Percentiles rank a stretch among this genome's conserved stretches.
These are phyloP conservation scores for Centropus unirufus DNA, from an alignment of 2,113 vertebrate genomes.

Conservation along the genomic window DNA sequence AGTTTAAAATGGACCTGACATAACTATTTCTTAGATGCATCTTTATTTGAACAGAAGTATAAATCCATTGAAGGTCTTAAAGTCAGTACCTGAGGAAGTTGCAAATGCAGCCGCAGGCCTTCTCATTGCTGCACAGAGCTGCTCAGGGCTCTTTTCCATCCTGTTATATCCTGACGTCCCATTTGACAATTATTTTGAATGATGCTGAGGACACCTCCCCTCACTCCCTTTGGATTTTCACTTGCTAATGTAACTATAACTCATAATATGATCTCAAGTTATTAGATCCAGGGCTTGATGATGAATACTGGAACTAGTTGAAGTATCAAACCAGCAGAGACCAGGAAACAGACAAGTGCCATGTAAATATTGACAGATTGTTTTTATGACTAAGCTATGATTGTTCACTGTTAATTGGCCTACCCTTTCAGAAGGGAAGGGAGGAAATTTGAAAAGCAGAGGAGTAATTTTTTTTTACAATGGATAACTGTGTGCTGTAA, in stretches of 20 bases:
- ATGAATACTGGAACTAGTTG: background rate
- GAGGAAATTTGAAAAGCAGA: constrained; percentile 25
- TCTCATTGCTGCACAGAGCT: background rate
- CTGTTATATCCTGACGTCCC: background rate
- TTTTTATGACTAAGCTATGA: constrained; percentile 33
- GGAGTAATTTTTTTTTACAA: background rate
- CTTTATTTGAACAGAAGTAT: background rate
- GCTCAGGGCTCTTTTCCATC: background rate
- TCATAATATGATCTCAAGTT: constrained; percentile 1
- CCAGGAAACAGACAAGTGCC: background rate
- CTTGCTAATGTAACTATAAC: background rate
- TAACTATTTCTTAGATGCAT: background rate
- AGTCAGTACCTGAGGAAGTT: background rate
- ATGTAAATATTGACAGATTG: constrained; percentile 32
- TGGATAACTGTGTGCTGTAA: background rate
- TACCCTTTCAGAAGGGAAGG: constrained; percentile 23
- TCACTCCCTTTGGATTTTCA: background rate
- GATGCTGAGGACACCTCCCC: background rate
- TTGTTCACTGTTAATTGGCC: constrained; percentile 30
- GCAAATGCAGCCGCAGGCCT: background rate
- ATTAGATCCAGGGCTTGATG: background rate
- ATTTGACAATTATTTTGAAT: constrained; percentile 9
- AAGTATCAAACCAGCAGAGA: background rate
- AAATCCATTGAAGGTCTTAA: background rate
- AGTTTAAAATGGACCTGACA: background rate